Percentiles rank a stretch among this genome's conserved stretches.
phyloP scores from a whole-genome alignment of 2,797 vertebrate genomes.

The Trichosurus vulpecula region DNA sequence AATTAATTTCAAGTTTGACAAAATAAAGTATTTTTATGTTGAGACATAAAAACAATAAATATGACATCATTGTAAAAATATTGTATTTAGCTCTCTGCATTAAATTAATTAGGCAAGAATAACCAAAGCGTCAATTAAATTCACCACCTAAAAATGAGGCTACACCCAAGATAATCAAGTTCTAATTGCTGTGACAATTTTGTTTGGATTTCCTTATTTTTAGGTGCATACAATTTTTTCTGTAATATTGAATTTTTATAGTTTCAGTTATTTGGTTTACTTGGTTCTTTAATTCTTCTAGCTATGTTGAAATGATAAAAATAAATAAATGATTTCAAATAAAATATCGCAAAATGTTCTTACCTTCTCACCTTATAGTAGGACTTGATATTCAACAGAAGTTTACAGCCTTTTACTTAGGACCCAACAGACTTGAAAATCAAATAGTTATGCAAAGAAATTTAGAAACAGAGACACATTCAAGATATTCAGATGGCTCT shows the following conservation, averaged over 20 bases:
- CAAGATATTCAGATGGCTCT: slow-evolving; percentile 58
- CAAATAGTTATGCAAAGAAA: slow-evolving; percentile 76
- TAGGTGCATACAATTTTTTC: slow-evolving; percentile 39
- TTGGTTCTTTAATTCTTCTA: slow-evolving; percentile 33
- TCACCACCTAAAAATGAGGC: slow-evolving; percentile 41
- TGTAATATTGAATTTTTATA: slow-evolving; percentile 4
- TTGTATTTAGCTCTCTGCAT: slow-evolving; percentile 45
- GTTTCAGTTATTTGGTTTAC: slow-evolving; percentile 27
- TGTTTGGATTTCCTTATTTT: slow-evolving; percentile 50
- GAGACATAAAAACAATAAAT: slow-evolving; percentile 57
- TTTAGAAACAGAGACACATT: slow-evolving; percentile 67
- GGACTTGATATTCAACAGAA: slow-evolving; percentile 93
- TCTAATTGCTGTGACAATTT: slow-evolving; percentile 38
- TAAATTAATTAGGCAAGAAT: slow-evolving; percentile 30
- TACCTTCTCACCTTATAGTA: slow-evolving; percentile 84
- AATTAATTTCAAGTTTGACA: slow-evolving; percentile 52
- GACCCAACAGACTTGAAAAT: slow-evolving; percentile 78
- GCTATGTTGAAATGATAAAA: slow-evolving; percentile 14
- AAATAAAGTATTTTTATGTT: slow-evolving; percentile 56
- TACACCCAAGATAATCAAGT: slow-evolving; percentile 40
- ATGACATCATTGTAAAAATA: slow-evolving; percentile 47
- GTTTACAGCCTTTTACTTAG: slow-evolving; percentile 89
- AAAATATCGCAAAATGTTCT: slow-evolving; percentile 58
- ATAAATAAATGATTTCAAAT: slow-evolving; percentile 34
- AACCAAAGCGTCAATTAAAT: slow-evolving; percentile 14